Base-by-base conservation (phyloP, 2,888 invertebrate species). In the Oligia latruncula region DNA sequence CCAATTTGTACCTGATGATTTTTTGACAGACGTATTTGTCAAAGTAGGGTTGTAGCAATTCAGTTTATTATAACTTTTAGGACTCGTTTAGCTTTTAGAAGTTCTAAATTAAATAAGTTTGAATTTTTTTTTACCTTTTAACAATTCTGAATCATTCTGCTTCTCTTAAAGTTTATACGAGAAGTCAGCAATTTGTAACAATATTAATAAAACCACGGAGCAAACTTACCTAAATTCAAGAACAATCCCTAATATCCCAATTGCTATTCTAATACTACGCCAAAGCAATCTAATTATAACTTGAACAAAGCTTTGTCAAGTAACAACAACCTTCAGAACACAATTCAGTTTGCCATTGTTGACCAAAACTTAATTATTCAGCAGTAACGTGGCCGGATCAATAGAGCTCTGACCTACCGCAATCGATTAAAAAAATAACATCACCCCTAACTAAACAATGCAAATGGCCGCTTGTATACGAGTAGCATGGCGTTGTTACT, bases 401-500 rank as follows among this genome's bases (percentile, higher is more conserved):
- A 88, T 88, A 84, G 75, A 75, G 46, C 78, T 90, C 93, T 92
- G 94, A 94, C 95, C 95, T 95, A 92, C 92, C 92, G 46, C 90
- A 94, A 91, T 80, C 86, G 87, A 85, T 82, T 91, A 91, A 87
- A 88, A 91, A 90, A 89, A 77, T 82, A 88, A 89, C 79, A 71
- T 80, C 89, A 88, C 90, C 90, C 91, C 89, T 87, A 83, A 81
- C 90, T 84, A 80, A 80, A 80, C 87, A 88, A 49, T 73, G 68
- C 82, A 73, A 52, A 84, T 66, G 65, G 73, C 65, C 52, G 68
- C 72, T n/a, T 52, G 13, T 15, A 52, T 23, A 29, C 29, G 29
- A 29, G 29, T 29, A 4, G 23, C 29, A n/a, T 55, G 43, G 13
- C 77, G 20, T 64, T 60, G n/a, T 60, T 13, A 29, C 60, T n/a